Evolutionary conservation across 2,113 vertebrate genomes (phyloP), one percentile per base, ranked within the genome.

Genomic region (Apodemus speciosus): DNA sequence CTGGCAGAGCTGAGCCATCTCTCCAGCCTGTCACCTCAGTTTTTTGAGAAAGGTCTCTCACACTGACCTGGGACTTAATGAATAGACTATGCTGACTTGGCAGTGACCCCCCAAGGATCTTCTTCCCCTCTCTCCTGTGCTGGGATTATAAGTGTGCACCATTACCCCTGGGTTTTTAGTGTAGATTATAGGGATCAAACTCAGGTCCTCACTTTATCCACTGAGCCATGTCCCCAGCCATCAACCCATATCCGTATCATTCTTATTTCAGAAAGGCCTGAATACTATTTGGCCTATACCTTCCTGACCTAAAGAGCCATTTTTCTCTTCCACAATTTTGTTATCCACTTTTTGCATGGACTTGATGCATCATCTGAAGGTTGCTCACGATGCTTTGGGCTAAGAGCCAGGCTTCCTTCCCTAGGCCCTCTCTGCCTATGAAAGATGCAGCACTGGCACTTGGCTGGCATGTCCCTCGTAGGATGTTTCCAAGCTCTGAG

Each of bases 331-430:
- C 53, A 27, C 58, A 85, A 85, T 94, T 89, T 69, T 89, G 79
- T 49, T 60, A 20, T 94, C 85, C 49, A 49, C 30, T 94, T 18
- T 87, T 85, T 72, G 13, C 75, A 8, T 85, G 72, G 73, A 62
- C 83, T 76, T 51, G 77, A 66, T 76, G 79, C 32, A 8, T 68
- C 91, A 1, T 9, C 0, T 0, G 66, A n/a, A 43, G 72, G 56
- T 85, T 90, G 58, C 95, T 93, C 40, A 0, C 64, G 72, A 32
- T 72, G 16, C 85, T 91, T 87, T 43, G 53, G 89, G 89, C 88
- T 35, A 10, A 89, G 62, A 66, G 53, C 96, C 95, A 96, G 46
- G 40, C 73, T 77, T 73, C 76, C 58, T 90, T 89, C 93, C 85
- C 25, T 5, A 7, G 46, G 49, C 81, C 75, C 53, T 90, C 85